Base-by-base conservation (phyloP, 2,888 invertebrate species). In the Plutella xylostella region DNA sequence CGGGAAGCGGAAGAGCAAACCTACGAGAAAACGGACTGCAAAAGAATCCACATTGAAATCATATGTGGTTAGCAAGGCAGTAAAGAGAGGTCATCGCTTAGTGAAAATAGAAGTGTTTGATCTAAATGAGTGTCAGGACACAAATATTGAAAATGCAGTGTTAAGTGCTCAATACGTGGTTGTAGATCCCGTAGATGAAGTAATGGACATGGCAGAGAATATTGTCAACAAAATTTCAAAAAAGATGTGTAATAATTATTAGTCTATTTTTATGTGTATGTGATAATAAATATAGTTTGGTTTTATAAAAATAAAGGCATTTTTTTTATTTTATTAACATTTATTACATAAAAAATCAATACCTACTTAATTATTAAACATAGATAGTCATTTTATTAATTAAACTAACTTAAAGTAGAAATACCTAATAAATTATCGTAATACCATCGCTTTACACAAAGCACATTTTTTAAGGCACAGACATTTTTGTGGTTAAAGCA, bases 381-480 rank as follows among this genome's bases (percentile, higher is more conserved):
- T n/a, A n/a, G n/a, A n/a, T n/a, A n/a, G n/a, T n/a, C n/a, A n/a
- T n/a, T n/a, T n/a, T n/a, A n/a, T n/a, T n/a, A n/a, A n/a, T n/a
- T n/a, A n/a, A n/a, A n/a, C n/a, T n/a, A 33, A 9, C 5, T 5
- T 4, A 9, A 25, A 25, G 5, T 25, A 25, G 9, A 9, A 9
- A 5, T 7, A 5, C 5, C 9, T 25, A 14, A 33, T 15, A 33
- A 5, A 40, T 28, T 40, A 17, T 40, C 28, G 17, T 28, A 28
- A 40, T 28, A 28, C 28, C 40, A 40, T 28, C 28, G 25, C 14
- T n/a, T 40, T 12, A 40, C 9, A 40, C 21, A 39, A n/a, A 39
- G 14, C n/a, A 39, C 39, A 22, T 7, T n/a, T n/a, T n/a, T n/a
- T n/a, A n/a, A 40, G 17, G 40, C 40, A 28, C 40, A 40, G 15